Base-by-base conservation (phyloP, 37 sponge, comb jelly and placozoan genomes). In the Crambe crambe region DNA sequence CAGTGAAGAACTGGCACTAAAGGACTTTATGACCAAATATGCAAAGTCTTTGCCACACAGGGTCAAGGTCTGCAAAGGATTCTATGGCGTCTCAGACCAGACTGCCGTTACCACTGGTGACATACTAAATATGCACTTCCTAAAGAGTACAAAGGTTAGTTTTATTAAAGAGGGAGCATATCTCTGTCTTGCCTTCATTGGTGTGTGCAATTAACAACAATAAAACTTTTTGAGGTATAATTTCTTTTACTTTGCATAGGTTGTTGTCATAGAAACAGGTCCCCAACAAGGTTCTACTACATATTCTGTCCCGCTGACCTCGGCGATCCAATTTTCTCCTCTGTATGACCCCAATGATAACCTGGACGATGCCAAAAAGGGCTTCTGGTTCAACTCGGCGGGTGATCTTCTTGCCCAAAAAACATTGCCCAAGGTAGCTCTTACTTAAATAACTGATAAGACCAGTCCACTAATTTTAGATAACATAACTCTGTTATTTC, bases 71-170 rank as follows among this genome's bases (percentile, higher is more conserved):
- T 76, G 79, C 64, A 86, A 86, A 35, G 87, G 87, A 1, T 86
- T 74, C 64, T 86, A 86, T 65, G 87, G 87, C 2, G 75, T 56
- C 25, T 70, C 56, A 0, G 87, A 86, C 37, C 68, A 69, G 31
- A 86, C 80, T 18, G 72, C 87, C 21, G 77, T 86, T 21, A 73
- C 87, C 31, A 74, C 63, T 1, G 87, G 87, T 0, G 87, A 86
- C 44, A 18, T 54, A 36, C 56, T 74, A 41, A 88, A 76, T 40
- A 36, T 88, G 5, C 88, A 88, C 76, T 88, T 81, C 63, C 36
- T 88, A 30, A 88, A 88, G 78, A 83, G 41, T 25, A 77, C 78
- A 38, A 88, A 82, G 72, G 88, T 86, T 1, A 65, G 66, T 31
- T 60, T 51, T 15, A 51, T 15, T 60, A 25, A 60, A n/a, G 25